A percentile compares a stretch with the other conserved stretches of the same genome.
Evolutionary conservation across 2,113 vertebrate genomes (phyloP).

Genomic region (Brienomyrus longianalis): DNA sequence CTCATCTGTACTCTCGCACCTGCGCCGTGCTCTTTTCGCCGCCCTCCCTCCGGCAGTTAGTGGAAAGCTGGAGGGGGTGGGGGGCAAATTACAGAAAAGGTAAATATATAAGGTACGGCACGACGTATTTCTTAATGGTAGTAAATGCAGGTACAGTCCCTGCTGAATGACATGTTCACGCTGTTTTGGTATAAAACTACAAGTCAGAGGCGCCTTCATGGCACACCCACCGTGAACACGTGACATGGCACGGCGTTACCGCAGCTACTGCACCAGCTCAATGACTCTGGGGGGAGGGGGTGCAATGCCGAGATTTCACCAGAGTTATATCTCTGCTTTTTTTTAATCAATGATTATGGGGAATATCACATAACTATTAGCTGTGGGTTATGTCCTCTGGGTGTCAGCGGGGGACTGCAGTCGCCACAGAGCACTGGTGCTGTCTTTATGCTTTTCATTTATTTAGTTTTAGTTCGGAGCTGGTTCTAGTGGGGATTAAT

Average conservation of each 20-base stretch:
- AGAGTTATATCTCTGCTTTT: neutral
- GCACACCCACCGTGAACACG: neutral
- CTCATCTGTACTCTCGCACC: slow-evolving; percentile 31
- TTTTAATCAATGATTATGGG: neutral
- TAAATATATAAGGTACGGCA: neutral
- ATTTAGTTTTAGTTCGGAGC: neutral
- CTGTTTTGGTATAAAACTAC: neutral
- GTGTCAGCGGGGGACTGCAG: neutral
- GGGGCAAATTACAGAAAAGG: neutral
- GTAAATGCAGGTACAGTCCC: neutral
- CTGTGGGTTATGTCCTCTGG: neutral
- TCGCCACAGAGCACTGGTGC: neutral
- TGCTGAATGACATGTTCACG: neutral
- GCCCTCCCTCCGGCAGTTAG: slow-evolving; percentile 14
- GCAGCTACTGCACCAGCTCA: neutral
- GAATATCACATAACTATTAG: neutral
- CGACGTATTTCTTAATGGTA: neutral
- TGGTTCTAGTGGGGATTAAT: neutral
- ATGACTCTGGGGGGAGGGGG: neutral
- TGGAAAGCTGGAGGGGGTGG: neutral
- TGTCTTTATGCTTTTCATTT: neutral
- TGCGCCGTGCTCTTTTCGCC: slow-evolving; percentile 25
- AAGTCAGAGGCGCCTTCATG: neutral
- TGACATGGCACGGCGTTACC: neutral
- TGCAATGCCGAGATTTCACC: neutral